Evolutionary conservation across 2,797 vertebrate genomes (phyloP).

Genomic region (Fringilla coelebs): DNA sequence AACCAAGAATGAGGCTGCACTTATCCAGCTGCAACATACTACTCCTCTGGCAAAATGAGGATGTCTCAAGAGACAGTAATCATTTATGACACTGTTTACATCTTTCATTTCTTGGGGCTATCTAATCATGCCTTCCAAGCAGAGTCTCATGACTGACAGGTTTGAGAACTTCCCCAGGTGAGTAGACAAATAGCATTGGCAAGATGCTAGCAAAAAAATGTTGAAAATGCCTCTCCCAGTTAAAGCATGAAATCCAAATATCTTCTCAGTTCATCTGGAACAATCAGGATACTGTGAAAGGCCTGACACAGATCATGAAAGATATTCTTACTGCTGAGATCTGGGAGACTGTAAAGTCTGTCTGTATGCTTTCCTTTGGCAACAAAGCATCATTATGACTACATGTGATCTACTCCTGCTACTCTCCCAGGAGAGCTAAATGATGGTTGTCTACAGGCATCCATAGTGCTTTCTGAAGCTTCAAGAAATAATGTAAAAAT

Average conservation of each 20-base stretch:
- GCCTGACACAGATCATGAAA: background rate
- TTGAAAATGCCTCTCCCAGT: background rate
- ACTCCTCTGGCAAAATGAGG: background rate
- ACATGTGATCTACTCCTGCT: background rate
- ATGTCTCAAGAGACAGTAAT: background rate
- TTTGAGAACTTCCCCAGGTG: background rate
- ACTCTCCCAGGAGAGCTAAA: background rate
- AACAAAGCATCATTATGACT: background rate
- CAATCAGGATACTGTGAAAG: background rate
- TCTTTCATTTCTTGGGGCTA: background rate
- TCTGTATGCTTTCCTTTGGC: background rate
- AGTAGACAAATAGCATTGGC: background rate
- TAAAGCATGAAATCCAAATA: background rate
- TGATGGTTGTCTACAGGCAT: background rate
- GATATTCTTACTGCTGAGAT: background rate
- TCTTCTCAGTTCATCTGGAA: background rate
- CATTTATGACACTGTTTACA: background rate
- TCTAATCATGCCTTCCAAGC: background rate
- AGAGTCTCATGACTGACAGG: background rate
- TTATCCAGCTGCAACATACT: background rate
- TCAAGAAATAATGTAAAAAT: background rate
- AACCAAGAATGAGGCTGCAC: background rate
- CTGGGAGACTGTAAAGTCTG: background rate
- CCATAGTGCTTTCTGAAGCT: background rate
- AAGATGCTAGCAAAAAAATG: background rate